A percentile compares a stretch with the other conserved stretches of the same genome.
Evolutionary conservation across 2,888 invertebrate species (phyloP).

Genomic region (Oscheius myriophilus): DNA sequence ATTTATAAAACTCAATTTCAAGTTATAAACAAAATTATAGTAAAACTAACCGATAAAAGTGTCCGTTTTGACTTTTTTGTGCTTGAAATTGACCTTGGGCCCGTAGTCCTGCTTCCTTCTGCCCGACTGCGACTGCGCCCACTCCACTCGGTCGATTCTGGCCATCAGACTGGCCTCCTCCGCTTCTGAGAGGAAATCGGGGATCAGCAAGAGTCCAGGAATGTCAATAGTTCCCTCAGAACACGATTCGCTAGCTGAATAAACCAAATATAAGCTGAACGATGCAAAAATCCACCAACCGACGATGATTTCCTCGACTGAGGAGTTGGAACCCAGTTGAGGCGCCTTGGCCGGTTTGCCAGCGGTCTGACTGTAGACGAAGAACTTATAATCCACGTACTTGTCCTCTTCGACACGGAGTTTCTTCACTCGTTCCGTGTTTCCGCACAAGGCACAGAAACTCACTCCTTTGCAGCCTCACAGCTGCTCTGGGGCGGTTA

Average conservation of each 20-base stretch:
- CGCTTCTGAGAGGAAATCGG: slow-evolving; percentile 79
- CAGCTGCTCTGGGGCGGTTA: background rate
- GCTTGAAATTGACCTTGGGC: slow-evolving; percentile 97
- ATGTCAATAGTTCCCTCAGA: slow-evolving; percentile 31
- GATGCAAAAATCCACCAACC: too few relatives aligned
- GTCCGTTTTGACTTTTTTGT: slow-evolving; percentile 77
- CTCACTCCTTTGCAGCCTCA: slow-evolving; percentile 94
- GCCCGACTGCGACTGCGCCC: slow-evolving; percentile 91
- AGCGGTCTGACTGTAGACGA: slow-evolving; percentile 39
- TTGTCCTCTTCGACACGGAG: slow-evolving; percentile 46
- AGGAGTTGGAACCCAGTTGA: slow-evolving; percentile 40
- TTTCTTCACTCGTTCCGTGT: slow-evolving; percentile 74
- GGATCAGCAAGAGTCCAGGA: slow-evolving; percentile 70
- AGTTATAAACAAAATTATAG: slow-evolving; percentile 16
- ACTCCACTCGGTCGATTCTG: slow-evolving; percentile 82
- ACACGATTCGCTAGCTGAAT: background rate
- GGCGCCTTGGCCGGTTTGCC: slow-evolving; percentile 34
- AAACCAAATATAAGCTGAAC: too few relatives aligned
- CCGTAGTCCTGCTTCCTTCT: slow-evolving; percentile 97
- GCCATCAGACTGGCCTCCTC: slow-evolving; percentile 80
- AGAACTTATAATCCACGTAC: slow-evolving; percentile 44
- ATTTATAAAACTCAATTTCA: background rate
- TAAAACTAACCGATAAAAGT: slow-evolving; percentile 50
- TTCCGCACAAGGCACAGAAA: slow-evolving; percentile 87
- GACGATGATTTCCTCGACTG: slow-evolving; percentile 42